Conservation (phyloP, 37 sponge, comb jelly and placozoan genomes). For the Geodia barretti region DNA sequence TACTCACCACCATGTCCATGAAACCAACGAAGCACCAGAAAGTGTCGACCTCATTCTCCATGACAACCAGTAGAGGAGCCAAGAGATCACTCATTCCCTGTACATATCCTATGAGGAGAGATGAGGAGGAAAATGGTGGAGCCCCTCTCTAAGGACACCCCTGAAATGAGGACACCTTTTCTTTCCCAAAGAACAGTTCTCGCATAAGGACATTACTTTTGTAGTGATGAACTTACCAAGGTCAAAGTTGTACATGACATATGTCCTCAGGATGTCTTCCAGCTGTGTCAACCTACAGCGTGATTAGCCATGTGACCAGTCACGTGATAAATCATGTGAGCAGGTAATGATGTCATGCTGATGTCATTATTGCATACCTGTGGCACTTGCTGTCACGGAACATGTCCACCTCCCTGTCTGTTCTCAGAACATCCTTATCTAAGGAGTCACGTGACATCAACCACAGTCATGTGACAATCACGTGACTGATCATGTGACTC, state of each 20-base stretch:
- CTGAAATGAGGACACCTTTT: too few species aligned
- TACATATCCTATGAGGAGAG: slow-evolving; percentile 87
- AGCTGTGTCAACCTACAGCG: slow-evolving; percentile 60
- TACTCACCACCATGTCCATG: slow-evolving; percentile 89
- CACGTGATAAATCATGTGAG: not conserved
- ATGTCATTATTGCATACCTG: too few species aligned
- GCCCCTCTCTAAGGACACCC: too few species aligned
- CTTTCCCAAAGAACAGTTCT: too few species aligned
- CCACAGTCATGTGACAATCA: too few species aligned
- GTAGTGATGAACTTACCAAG: slow-evolving; percentile 72
- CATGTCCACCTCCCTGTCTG: slow-evolving; percentile 69
- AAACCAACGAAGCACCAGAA: slow-evolving; percentile 99
- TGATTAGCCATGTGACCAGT: not conserved
- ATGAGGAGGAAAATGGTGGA: too few species aligned
- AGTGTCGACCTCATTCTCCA: slow-evolving; percentile 91
- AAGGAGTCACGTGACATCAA: too few species aligned
- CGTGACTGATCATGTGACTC: too few species aligned
- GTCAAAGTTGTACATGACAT: slow-evolving; percentile 95
- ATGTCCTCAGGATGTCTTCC: slow-evolving; percentile 89
- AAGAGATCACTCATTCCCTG: slow-evolving; percentile 99
- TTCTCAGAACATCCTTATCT: slow-evolving; percentile 93
- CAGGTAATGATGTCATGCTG: too few species aligned
- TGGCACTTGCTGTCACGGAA: slow-evolving; percentile 59
- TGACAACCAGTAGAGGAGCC: slow-evolving; percentile 84
- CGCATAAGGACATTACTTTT: too few species aligned